Percentiles rank a stretch among this genome's conserved stretches.
phyloP scores from a whole-genome alignment of 2,113 vertebrate genomes.

The Riparia riparia region DNA sequence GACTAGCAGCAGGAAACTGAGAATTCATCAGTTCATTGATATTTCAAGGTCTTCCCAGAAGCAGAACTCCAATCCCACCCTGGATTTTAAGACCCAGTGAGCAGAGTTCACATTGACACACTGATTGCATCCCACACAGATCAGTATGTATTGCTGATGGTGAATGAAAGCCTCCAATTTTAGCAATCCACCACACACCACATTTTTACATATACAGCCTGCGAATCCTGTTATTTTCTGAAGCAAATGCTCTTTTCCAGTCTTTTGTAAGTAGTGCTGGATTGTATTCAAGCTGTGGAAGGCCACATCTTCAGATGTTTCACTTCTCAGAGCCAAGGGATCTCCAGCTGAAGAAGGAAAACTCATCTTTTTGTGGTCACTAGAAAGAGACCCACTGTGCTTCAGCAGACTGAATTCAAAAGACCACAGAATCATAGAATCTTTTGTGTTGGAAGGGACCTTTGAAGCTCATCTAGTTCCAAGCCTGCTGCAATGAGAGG shows the following conservation, averaged over 20 bases:
- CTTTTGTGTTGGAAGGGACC: not conserved
- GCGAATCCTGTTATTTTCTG: not conserved
- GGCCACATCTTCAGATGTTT: not conserved
- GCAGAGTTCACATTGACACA: not conserved
- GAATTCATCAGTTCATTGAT: not conserved
- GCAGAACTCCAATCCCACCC: not conserved
- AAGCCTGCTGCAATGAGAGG: not conserved
- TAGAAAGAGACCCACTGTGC: not conserved
- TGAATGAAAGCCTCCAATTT: fast-evolving
- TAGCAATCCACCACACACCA: not conserved
- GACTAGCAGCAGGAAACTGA: not conserved
- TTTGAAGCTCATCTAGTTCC: not conserved
- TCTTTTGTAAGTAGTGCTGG: not conserved
- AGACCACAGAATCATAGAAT: not conserved
- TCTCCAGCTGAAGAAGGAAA: not conserved
- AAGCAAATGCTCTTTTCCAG: not conserved
- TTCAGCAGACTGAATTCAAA: not conserved
- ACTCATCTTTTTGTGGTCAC: not conserved
- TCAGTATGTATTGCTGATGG: not conserved
- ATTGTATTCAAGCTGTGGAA: not conserved
- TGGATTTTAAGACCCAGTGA: not conserved
- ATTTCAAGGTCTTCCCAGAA: not conserved
- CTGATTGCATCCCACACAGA: not conserved
- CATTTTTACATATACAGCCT: not conserved
- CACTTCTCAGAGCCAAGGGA: not conserved